Conservation (phyloP, 2,888 invertebrate genomes). For the Phorcus lineatus region DNA sequence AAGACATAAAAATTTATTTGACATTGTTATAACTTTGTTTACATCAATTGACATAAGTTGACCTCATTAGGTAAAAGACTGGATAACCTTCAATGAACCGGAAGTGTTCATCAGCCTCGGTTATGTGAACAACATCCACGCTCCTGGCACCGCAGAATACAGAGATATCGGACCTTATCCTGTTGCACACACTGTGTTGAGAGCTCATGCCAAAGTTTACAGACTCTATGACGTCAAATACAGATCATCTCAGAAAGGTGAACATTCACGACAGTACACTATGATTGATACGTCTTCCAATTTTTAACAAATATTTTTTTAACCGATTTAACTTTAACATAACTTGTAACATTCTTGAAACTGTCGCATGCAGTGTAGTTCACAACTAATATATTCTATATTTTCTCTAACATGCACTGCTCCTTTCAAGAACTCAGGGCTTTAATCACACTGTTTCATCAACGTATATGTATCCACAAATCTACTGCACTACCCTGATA, state of each 20-base stretch:
- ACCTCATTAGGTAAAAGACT: slow-evolving; percentile 77
- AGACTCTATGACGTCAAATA: slow-evolving; percentile 74
- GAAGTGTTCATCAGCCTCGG: slow-evolving; percentile 62
- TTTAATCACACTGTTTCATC: too few relatives aligned
- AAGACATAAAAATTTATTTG: too few relatives aligned
- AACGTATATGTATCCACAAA: too few relatives aligned
- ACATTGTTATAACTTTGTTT: too few relatives aligned
- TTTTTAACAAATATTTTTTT: background rate
- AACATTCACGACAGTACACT: background rate
- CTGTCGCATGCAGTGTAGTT: too few relatives aligned
- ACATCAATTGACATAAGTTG: background rate
- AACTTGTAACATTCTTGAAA: too few relatives aligned
- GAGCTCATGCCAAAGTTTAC: slow-evolving; percentile 82
- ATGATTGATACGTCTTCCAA: background rate
- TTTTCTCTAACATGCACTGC: too few relatives aligned
- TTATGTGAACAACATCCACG: slow-evolving; percentile 53
- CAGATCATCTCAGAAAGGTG: slow-evolving; percentile 34
- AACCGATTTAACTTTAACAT: too few relatives aligned
- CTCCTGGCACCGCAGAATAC: slow-evolving; percentile 45
- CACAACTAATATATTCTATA: too few relatives aligned
- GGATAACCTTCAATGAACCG: slow-evolving; percentile 89
- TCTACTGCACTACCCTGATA: too few relatives aligned
- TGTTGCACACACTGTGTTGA: slow-evolving; percentile 80
- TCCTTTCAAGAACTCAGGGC: too few relatives aligned
- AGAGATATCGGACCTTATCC: slow-evolving; percentile 24